Evolutionary conservation across 2,888 invertebrate species (phyloP).

Genomic region (Lacanobia wlatinum): DNA sequence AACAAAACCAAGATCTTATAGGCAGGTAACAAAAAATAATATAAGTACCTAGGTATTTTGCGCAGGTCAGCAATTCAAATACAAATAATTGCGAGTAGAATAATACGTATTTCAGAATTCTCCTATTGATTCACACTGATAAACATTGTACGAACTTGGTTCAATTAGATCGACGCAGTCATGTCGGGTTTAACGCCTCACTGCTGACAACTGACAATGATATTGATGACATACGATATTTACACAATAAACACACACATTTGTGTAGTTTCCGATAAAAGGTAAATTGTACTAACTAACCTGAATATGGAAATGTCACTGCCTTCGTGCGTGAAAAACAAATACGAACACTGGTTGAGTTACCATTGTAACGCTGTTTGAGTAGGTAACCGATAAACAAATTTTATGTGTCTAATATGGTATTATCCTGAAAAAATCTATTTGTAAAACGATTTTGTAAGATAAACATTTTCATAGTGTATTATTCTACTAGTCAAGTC

Average conservation of each 20-base stretch:
- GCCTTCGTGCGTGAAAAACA: constrained; percentile 14
- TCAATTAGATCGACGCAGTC: constrained; percentile 39
- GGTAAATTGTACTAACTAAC: constrained; percentile 37
- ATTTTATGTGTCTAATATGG: background rate
- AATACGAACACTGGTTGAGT: constrained; percentile 1
- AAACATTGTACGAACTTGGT: constrained; percentile 14
- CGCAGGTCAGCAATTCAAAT: background rate
- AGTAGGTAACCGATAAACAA: constrained; percentile 1
- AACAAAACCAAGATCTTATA: background rate
- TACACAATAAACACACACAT: constrained; percentile 35
- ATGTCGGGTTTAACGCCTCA: constrained; percentile 45
- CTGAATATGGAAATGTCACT: constrained; percentile 28
- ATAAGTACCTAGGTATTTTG: background rate
- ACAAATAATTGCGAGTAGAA: constrained; percentile 4
- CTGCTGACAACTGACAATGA: constrained; percentile 43
- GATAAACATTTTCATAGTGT: no score
- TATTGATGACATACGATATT: constrained; percentile 49
- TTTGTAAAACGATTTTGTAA: no score
- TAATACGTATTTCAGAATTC: constrained; percentile 17
- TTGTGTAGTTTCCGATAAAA: constrained; percentile 31
- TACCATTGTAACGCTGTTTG: constrained; percentile 7
- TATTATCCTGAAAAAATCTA: no score
- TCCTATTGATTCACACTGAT: constrained; percentile 9
- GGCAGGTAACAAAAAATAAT: background rate
- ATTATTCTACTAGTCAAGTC: no score